These are phyloP conservation scores for Oncorhynchus gorbuscha DNA, from an alignment of 2,113 vertebrate genomes.

Conservation along the genomic window DNA sequence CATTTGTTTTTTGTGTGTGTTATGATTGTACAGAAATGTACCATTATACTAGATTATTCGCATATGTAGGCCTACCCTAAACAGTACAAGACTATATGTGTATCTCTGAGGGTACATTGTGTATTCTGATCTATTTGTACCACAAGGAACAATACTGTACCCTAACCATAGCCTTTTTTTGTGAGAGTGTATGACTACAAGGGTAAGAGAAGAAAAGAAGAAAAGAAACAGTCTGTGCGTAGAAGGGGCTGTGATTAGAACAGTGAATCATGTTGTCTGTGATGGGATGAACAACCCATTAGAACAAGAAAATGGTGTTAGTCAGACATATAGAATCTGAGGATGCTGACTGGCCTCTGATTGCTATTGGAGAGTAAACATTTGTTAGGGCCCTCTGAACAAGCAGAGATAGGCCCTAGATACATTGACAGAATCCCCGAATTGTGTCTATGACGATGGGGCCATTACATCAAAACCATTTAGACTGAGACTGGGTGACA, in stretches of 20 bases:
- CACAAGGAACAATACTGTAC: too few species aligned
- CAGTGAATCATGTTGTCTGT: slow-evolving; percentile 34
- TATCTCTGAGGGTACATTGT: too few species aligned
- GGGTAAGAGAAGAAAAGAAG: too few species aligned
- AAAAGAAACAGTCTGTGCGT: background rate
- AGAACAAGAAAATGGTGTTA: slow-evolving; percentile 25
- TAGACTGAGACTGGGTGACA: slow-evolving; percentile 64
- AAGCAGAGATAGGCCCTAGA: slow-evolving; percentile 73
- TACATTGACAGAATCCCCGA: slow-evolving; percentile 65
- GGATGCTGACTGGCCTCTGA: slow-evolving; percentile 50
- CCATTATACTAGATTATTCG: too few species aligned
- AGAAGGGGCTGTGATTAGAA: slow-evolving; percentile 42
- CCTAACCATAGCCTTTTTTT: too few species aligned
- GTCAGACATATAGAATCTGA: slow-evolving; percentile 57
- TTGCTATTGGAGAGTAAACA: slow-evolving; percentile 65
- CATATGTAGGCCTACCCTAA: too few species aligned
- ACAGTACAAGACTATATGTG: too few species aligned
- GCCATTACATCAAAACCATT: slow-evolving; percentile 72
- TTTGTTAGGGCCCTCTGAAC: slow-evolving; percentile 74
- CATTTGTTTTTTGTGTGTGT: too few species aligned
- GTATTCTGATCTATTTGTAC: too few species aligned
- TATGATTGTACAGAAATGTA: too few species aligned
- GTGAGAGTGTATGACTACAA: too few species aligned
- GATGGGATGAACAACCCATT: slow-evolving; percentile 30
- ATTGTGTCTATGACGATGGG: slow-evolving; percentile 61